A percentile compares a stretch with the other conserved stretches of the same genome.
Evolutionary conservation across 2,797 vertebrate species (phyloP).

Genomic region (Champsocephalus gunnari): DNA sequence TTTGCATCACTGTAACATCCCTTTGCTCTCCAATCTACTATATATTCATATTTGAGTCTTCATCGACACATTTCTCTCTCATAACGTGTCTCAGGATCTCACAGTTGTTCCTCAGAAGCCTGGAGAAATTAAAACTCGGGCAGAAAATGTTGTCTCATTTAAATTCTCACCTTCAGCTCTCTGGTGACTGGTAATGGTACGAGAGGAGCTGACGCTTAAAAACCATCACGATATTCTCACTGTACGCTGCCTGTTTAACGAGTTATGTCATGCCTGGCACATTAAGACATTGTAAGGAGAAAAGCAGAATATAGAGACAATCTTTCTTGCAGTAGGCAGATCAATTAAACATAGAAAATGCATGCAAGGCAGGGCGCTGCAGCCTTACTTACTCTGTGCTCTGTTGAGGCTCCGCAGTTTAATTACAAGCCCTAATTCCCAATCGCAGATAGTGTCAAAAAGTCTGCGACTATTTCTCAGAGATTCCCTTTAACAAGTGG

Average conservation of each 20-base stretch:
- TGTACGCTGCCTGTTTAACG: constrained; percentile 9
- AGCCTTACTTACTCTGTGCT: constrained; percentile 83
- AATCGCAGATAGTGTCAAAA: constrained; percentile 86
- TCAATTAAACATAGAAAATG: constrained; percentile 63
- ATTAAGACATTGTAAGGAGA: constrained; percentile 16
- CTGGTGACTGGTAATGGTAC: constrained; percentile 70
- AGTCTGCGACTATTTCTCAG: constrained; percentile 89
- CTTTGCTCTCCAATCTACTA: not conserved
- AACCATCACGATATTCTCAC: constrained; percentile 42
- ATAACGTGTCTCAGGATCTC: not conserved
- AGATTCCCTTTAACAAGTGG: constrained; percentile 96
- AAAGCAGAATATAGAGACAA: constrained; percentile 8
- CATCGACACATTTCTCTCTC: constrained; percentile 4
- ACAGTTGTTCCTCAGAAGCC: constrained; percentile 16
- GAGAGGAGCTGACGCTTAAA: constrained; percentile 74
- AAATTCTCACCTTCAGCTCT: constrained; percentile 76
- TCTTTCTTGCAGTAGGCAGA: constrained; percentile 44
- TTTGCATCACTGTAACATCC: not conserved
- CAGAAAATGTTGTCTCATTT: constrained; percentile 69
- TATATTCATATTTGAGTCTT: not conserved
- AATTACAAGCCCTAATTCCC: constrained; percentile 80
- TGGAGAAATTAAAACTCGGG: constrained; percentile 59
- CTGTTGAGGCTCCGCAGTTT: constrained; percentile 72
- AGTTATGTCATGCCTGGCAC: constrained; percentile 17
- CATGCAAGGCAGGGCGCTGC: constrained; percentile 66